Evolutionary conservation across 2,113 vertebrate species (phyloP), one percentile per base, ranked within the genome.

Genomic region (Myiozetetes cayanensis): DNA sequence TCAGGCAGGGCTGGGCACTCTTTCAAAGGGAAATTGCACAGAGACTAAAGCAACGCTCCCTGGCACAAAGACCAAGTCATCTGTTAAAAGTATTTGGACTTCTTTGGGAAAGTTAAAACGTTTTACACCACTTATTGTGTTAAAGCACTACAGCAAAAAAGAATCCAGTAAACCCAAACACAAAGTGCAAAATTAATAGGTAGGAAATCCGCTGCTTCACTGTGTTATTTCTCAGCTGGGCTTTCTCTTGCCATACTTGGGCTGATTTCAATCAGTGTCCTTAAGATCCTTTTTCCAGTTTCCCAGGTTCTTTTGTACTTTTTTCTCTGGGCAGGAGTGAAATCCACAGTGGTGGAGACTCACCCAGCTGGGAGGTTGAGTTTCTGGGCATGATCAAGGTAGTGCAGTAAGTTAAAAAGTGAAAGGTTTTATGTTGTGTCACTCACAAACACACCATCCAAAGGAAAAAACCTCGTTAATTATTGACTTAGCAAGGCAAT

Each of bases 11-110:
- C 86, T 89, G 91, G 94, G 96, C 91, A 79, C 44, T 62, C 76
- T 84, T 93, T 96, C 95, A 95, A 95, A 84, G 95, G 93, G 94
- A 95, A 95, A 92, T 70, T 94, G 84, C 89, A 68, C 41, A 82
- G 93, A 87, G 74, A 82, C 47, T 63, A 56, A 61, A 94, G 91
- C 84, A 89, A 85, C 4, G 1, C 93, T 89, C 91, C 28, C n/a
- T 92, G 91, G 91, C 93, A 95, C 8, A 61, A 59, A 85, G 65
- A 94, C 30, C 84, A 56, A 95, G 73, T 82, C 91, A 85, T 95
- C 96, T 97, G 94, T 50, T 89, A 93, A 91, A 96, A 79, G 81
- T 22, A 85, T 96, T 89, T 89, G 71, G 85, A 62, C 43, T 93
- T 94, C 70, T 82, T 27, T 68, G 81, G 89, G 78, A 89, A 91